Evolutionary conservation across 92 coral and sea anemone genomes (phyloP).

Genomic region (Heteractis magnifica): DNA sequence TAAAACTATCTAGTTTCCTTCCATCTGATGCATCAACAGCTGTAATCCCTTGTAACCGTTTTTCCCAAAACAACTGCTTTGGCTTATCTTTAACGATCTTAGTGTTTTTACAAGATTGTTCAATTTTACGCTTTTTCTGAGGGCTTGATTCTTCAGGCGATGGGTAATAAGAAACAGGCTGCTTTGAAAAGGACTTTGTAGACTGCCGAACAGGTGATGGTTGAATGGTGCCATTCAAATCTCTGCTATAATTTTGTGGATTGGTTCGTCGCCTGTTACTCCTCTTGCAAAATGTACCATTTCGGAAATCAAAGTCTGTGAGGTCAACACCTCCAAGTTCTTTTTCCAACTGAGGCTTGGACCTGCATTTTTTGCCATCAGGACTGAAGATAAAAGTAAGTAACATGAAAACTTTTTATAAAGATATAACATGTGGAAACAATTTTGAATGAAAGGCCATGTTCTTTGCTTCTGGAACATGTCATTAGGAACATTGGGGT

Average conservation of each 20-base stretch:
- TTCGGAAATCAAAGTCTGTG: slow-evolving; percentile 91
- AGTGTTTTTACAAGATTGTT: slow-evolving; percentile 45
- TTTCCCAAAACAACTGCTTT: slow-evolving; percentile 93
- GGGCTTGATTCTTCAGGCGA: slow-evolving; percentile 42
- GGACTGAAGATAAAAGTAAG: slow-evolving; percentile 65
- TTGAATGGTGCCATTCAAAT: slow-evolving; percentile 62
- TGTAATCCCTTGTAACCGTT: slow-evolving; percentile 79
- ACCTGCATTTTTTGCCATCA: slow-evolving; percentile 95
- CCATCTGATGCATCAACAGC: slow-evolving; percentile 72
- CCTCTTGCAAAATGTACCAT: slow-evolving; percentile 83
- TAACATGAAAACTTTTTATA: not conserved
- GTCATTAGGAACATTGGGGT: too few species aligned
- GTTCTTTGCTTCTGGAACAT: too few species aligned
- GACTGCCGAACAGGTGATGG: slow-evolving; percentile 90
- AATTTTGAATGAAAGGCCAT: too few species aligned
- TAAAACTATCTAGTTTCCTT: slow-evolving; percentile 53
- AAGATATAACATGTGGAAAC: not conserved
- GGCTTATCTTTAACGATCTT: slow-evolving; percentile 80
- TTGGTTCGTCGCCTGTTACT: slow-evolving; percentile 75
- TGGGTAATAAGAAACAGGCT: slow-evolving; percentile 88
- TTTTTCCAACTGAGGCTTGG: slow-evolving; percentile 95
- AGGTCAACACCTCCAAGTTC: slow-evolving; percentile 84
- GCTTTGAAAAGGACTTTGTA: slow-evolving; percentile 82
- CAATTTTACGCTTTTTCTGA: slow-evolving; percentile 63
- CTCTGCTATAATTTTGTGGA: slow-evolving; percentile 71